Evolutionary conservation across 2,797 vertebrate genomes (phyloP), one percentile per base, ranked within the genome.

Genomic region (Eurystomus glaucurus): DNA sequence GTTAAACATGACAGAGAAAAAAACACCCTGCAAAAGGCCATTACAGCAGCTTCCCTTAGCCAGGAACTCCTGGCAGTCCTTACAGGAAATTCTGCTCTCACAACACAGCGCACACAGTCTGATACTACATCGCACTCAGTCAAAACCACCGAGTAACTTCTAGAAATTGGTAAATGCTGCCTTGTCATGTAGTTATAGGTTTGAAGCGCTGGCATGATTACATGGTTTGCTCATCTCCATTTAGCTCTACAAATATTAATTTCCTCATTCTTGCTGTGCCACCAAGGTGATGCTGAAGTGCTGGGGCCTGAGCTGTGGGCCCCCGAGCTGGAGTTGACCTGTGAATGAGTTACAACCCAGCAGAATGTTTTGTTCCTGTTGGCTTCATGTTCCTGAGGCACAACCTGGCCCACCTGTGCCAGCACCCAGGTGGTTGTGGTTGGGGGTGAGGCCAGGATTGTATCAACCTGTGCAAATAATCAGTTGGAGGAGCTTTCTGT

Each of bases 101-200:
- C 6, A 37, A 28, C 21, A 68, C 21, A 88, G 35, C 23, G 21
- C 14, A 5, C 16, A 17, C n/a, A 75, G 22, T 16, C 29, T 82
- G 29, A 43, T 9, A 28, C 10, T 25, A 19, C 9, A n/a, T 10
- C 1, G 1, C 23, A 14, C 5, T 28, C 13, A 5, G 29, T 11
- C 10, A 37, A 43, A 68, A 62, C 9, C 70, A 71, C 1, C 0
- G 16, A 55, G 33, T 20, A n/a, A 9, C 11, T 69, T 37, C 14
- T 31, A 23, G 48, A 79, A 46, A 37, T 11, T 33, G 28, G 21
- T 43, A 78, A 65, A 39, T 23, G 33, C 64, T 61, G 29, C 16
- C 33, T 43, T 33, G 4, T 17, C 51, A 5, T 6, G 33, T 5
- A 48, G 7, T 37, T 25, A 22, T 26, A 33, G 11, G 14, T 31